Evolutionary conservation across 1,140 invertebrate species (phyloP).

Genomic region (Cheumatopsyche charites): DNA sequence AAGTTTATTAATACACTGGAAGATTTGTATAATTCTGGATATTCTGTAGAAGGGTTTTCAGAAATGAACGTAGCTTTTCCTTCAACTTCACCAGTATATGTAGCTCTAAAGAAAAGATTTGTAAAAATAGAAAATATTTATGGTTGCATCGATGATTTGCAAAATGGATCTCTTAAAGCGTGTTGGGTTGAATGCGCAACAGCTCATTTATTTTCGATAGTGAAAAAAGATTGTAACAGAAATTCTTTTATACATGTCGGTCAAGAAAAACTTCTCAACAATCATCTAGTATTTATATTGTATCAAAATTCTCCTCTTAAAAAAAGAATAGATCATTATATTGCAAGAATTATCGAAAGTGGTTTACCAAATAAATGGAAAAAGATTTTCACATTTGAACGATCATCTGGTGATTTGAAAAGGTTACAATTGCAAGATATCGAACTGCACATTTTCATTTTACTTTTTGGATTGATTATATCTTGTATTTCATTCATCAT

Average conservation of each 20-base stretch:
- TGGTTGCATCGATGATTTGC: slow-evolving; percentile 53
- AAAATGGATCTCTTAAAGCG: slow-evolving; percentile 52
- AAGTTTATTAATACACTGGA: slow-evolving; percentile 57
- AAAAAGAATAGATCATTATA: slow-evolving; percentile 50
- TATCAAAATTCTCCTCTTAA: slow-evolving; percentile 53
- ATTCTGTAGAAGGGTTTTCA: slow-evolving; percentile 54
- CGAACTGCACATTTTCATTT: slow-evolving; percentile 37
- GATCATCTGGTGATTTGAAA: background rate
- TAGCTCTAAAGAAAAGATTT: slow-evolving; percentile 53
- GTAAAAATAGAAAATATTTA: slow-evolving; percentile 51
- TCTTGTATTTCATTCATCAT: background rate
- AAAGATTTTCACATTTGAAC: background rate
- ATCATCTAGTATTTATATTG: slow-evolving; percentile 54
- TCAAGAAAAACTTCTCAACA: slow-evolving; percentile 55
- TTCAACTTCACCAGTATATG: slow-evolving; percentile 51
- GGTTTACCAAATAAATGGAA: slow-evolving; percentile 55
- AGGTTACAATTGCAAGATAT: slow-evolving; percentile 29
- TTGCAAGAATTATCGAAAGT: slow-evolving; percentile 51
- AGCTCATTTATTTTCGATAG: slow-evolving; percentile 54
- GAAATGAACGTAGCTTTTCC: slow-evolving; percentile 56
- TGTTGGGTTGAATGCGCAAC: slow-evolving; percentile 57
- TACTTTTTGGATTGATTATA: background rate
- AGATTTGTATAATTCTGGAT: slow-evolving; percentile 55
- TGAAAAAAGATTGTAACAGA: slow-evolving; percentile 54
- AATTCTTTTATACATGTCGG: slow-evolving; percentile 57